Base-by-base conservation (phyloP, 2,888 invertebrate species). In the Apotomis betuletana region DNA sequence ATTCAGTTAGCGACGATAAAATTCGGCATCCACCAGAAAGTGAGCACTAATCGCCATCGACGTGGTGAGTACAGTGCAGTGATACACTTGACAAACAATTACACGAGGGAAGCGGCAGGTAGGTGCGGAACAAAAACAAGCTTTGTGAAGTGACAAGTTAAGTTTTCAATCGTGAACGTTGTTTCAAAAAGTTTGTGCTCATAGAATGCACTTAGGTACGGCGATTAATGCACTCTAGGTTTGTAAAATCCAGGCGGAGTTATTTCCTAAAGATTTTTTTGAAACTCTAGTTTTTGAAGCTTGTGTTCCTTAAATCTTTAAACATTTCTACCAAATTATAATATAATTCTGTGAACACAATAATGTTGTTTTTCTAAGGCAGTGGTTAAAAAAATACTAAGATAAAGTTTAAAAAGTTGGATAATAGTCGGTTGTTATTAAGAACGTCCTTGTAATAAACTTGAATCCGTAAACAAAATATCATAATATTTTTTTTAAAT, bases 1-100 rank as follows among this genome's bases (percentile, higher is more conserved):
- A 94, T 94, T 93, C 94, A 94, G 92, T 94, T 95, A 93, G 94
- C 94, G 88, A 94, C 94, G 85, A 94, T 94, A 85, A 94, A 94
- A 93, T 95, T 94, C 91, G 94, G 94, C 92, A 95, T 94, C 88
- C 94, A 90, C 82, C 89, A 90, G 89, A 93, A 92, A 92, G 93
- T 93, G 90, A 89, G 88, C 91, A 90, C 88, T 89, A 91, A 90
- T 83, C 87, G 88, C 82, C 87, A 84, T 84, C 88, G 82, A 80
- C 88, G 91, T 86, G 93, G 93, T 93, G 92, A 92, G 92, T 93
- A 90, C 87, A 91, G 92, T 92, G 91, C 87, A 91, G 91, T 92
- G 91, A 86, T 67, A 73, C 67, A 77, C 74, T 75, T 76, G 75
- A 77, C 72, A 73, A 77, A 78, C 75, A 73, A 76, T 59, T 49